Base-by-base conservation (phyloP, 2,888 invertebrate genomes). In the Drosophila nigritarsus region DNA sequence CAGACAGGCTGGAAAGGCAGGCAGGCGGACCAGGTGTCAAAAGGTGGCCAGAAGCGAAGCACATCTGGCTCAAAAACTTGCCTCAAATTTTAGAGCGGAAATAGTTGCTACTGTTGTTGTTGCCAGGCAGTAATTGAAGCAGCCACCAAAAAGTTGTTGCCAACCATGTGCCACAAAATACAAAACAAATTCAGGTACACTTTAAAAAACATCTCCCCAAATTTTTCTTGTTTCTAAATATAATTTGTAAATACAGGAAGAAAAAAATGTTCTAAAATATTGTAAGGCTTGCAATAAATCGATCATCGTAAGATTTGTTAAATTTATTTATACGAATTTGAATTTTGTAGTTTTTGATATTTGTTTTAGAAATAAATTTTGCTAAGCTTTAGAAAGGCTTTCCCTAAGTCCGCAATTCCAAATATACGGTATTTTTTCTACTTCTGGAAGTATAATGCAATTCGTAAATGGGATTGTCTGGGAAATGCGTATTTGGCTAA, bases 21-120 rank as follows among this genome's bases (percentile, higher is more conserved):
- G 8, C 49, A 63, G 62, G 79, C 62, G 36, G 45, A 50, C 36
- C 65, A 58, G 66, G 56, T 66, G 75, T 48, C 55, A 65, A 63
- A 62, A 63, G 59, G 59, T 63, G 63, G 68, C 61, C 48, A 36
- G 48, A 60, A 61, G 65, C 29, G 54, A 79, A 40, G 64, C 79
- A 66, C 90, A 87, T 86, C 90, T 89, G 88, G 78, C 75, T 74
- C 75, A 82, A 80, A 45, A 80, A 84, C 84, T 84, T 89, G 89
- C 81, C 87, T 84, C 80, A 82, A 88, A 87, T 86, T 89, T 86
- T 89, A 89, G 85, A 89, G 82, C 85, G 85, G 85, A 85, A 85
- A 89, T 84, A 84, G 84, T 87, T 45, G 81, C 56, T 68, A 53
- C 56, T 67, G 69, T 65, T 65, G 30, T 27, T 54, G 68, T 45